Conservation (phyloP, 2,888 invertebrate genomes). For the Thymelicus lineola region DNA sequence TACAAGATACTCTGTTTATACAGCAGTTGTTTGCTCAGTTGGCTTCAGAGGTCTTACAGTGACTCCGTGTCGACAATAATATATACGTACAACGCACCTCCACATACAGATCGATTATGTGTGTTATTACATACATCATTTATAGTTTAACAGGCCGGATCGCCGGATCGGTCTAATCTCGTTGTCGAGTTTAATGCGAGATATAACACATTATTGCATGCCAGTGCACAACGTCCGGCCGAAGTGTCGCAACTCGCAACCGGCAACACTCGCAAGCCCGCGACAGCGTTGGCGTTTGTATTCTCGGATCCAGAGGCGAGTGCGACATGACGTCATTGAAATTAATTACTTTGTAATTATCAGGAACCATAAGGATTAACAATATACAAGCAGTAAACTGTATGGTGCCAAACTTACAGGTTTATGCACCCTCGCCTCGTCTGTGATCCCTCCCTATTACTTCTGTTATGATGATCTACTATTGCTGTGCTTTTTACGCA, state of each 20-base stretch:
- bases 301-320: slow-evolving; percentile 63
- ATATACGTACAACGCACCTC: slow-evolving; percentile 39
- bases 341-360: slow-evolving; percentile 44
- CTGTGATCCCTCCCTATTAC: too few species aligned
- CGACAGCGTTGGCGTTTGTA: slow-evolving; percentile 61
- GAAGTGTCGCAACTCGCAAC: slow-evolving; percentile 77
- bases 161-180: not conserved
- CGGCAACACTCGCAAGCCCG: not conserved
- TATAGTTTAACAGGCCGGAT: not conserved
- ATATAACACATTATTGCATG: slow-evolving; percentile 60
- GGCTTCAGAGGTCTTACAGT: slow-evolving; percentile 69
- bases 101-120: slow-evolving; percentile 17
- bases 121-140: not conserved
- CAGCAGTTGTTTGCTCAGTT: slow-evolving; percentile 69
- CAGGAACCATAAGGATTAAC: not conserved
- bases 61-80: slow-evolving; percentile 44
- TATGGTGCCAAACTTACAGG: too few species aligned
- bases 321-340: slow-evolving; percentile 62
- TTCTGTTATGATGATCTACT: too few species aligned
- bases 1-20: slow-evolving; percentile 56
- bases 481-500: too few species aligned
- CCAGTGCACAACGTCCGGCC: slow-evolving; percentile 64
- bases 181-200: slow-evolving; percentile 45
- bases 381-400: not conserved
- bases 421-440: too few species aligned